Percentiles rank a stretch among this genome's conserved stretches.
Evolutionary conservation across 2,888 invertebrate genomes (phyloP).

Genomic region (Coleophora flavipennella): DNA sequence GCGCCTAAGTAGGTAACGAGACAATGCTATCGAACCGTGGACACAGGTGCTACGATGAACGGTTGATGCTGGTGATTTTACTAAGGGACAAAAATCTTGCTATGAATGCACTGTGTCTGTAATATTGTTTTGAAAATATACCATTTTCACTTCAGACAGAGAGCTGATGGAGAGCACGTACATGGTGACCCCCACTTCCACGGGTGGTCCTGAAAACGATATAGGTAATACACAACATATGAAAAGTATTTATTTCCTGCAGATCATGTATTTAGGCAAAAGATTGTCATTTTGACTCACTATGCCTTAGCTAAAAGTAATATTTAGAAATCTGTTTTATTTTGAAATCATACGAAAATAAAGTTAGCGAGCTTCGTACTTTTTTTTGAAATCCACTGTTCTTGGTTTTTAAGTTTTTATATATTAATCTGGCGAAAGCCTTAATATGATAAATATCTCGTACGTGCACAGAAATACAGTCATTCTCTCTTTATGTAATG

Average conservation of each 20-base stretch:
- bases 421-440: no score
- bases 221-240: slow-evolving; percentile 46
- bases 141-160: slow-evolving; percentile 88
- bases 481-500: no score
- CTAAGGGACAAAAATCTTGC: slow-evolving; percentile 57
- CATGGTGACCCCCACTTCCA: slow-evolving; percentile 88
- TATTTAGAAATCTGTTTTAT: no score
- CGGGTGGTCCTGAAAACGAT: slow-evolving; percentile 82
- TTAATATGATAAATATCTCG: no score
- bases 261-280: background rate
- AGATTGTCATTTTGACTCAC: background rate
- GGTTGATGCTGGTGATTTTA: slow-evolving; percentile 64
- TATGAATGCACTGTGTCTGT: slow-evolving; percentile 65
- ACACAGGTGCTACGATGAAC: slow-evolving; percentile 70
- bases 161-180: slow-evolving; percentile 90
- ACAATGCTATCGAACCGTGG: slow-evolving; percentile 55
- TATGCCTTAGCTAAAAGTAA: no score
- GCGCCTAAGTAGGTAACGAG: slow-evolving; percentile 9
- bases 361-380: no score
- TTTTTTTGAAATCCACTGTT: no score
- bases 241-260: slow-evolving; percentile 11
- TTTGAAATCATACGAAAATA: no score
- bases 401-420: no score
- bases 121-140: slow-evolving; percentile 59
- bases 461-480: no score